Percentiles rank a stretch among this genome's conserved stretches.
These are phyloP conservation scores for Myiopsitta monachus DNA, from an alignment of 2,113 vertebrate species.

Conservation along the genomic window DNA sequence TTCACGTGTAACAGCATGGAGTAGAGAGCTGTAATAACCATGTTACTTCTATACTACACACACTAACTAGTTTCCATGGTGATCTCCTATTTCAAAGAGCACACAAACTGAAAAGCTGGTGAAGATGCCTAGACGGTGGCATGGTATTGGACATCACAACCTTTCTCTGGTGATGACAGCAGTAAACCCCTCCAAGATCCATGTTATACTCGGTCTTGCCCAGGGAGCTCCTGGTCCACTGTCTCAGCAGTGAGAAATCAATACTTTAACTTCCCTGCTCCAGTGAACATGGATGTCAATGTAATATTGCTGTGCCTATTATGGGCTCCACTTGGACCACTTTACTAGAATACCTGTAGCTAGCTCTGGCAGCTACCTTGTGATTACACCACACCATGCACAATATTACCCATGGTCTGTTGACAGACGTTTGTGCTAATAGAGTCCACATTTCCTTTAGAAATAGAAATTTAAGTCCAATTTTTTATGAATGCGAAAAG, in stretches of 20 bases:
- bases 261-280: background rate
- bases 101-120: background rate
- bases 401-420: background rate
- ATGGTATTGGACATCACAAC: background rate
- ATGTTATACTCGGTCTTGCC: background rate
- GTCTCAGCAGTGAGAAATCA: background rate
- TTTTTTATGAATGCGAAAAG: background rate
- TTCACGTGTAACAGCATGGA: background rate
- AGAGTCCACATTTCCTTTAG: background rate
- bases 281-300: fast-evolving
- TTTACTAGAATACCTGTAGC: background rate
- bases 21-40: background rate
- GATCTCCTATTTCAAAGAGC: background rate
- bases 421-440: background rate
- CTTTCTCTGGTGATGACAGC: background rate
- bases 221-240: background rate
- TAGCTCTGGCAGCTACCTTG: background rate
- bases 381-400: background rate
- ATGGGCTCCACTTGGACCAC: background rate
- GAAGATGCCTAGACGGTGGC: background rate
- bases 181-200: background rate
- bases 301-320: background rate
- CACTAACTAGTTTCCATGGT: background rate
- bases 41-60: background rate
- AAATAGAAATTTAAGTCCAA: background rate